Evolutionary conservation across 2,113 vertebrate genomes (phyloP), one percentile per base, ranked within the genome.

Genomic region (Aleadryas rufinucha): DNA sequence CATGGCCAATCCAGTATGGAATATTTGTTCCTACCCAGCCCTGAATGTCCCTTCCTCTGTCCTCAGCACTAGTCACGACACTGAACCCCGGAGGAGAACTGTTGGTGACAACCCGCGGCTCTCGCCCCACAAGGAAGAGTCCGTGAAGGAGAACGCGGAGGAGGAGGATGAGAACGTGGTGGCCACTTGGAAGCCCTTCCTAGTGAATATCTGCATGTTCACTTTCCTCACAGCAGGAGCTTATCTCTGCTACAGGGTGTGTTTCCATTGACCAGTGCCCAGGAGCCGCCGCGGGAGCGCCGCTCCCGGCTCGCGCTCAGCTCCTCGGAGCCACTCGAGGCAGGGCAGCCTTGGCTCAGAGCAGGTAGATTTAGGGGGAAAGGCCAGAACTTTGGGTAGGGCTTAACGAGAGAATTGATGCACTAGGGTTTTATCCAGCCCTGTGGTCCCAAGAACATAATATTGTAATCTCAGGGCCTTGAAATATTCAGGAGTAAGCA

Each of bases 391-490:
- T 98, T 96, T 69, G 95, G 96, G 84, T 97, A 96, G 97, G 98
- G 97, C 97, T 97, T 93, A 42, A 88, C 78, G 96, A 97, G 86
- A 95, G 91, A 95, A 93, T 95, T 84, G 95, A 89, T 98, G 98
- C 98, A 91, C 98, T 98, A 97, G 97, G 98, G 97, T 97, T 97
- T 97, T 72, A 78, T 95, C 93, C 89, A 98, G 97, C 98, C 98
- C 98, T 98, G 93, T 96, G 97, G 97, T 97, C 98, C 98, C 97
- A 98, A 96, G 97, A 93, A 98, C 92, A 97, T 97, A 97, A 94
- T 98, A 97, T 97, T 97, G 97, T 98, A 98, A 97, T 98, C 99
- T 99, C 99, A 99, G 99, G 99, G 99, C 98, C 98, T 99, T 98
- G 97, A 98, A 98, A 97, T 98, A 98, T 98, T 99, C 98, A 99